Percentiles rank a stretch among this genome's conserved stretches.
phyloP scores from a whole-genome alignment of 2,113 vertebrate genomes.

The Zapornia atra region DNA sequence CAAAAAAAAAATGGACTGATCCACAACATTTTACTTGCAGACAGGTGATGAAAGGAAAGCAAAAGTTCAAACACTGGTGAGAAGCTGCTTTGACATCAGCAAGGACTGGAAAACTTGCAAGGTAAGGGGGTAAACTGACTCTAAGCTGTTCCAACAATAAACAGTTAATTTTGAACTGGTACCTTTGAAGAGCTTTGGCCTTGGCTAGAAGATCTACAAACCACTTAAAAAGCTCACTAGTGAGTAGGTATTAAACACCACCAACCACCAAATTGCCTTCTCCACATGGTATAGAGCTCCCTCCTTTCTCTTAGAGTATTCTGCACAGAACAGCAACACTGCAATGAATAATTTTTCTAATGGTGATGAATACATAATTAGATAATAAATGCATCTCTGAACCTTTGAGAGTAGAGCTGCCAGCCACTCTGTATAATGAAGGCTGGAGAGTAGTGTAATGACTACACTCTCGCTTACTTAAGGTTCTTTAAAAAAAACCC shows the following conservation, averaged over 20 bases:
- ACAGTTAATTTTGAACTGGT: not conserved
- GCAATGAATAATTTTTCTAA: not conserved
- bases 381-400: not conserved
- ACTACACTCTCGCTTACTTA: not conserved
- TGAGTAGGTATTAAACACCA: not conserved
- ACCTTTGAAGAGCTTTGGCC: not conserved
- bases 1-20: not conserved
- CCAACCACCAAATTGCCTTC: not conserved
- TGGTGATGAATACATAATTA: not conserved
- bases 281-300: not conserved
- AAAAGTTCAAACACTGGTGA: not conserved
- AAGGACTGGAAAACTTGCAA: not conserved
- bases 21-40: not conserved
- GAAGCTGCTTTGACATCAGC: not conserved
- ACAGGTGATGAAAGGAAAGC: not conserved
- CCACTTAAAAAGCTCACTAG: not conserved
- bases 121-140: not conserved
- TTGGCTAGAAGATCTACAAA: not conserved
- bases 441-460: not conserved
- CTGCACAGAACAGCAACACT: not conserved
- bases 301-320: not conserved
- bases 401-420: not conserved
- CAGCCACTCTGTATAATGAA: not conserved
- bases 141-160: not conserved
- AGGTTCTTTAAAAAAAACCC: not conserved